These are phyloP conservation scores for Sula dactylatra DNA, from an alignment of 2,113 vertebrate species.

Conservation along the genomic window DNA sequence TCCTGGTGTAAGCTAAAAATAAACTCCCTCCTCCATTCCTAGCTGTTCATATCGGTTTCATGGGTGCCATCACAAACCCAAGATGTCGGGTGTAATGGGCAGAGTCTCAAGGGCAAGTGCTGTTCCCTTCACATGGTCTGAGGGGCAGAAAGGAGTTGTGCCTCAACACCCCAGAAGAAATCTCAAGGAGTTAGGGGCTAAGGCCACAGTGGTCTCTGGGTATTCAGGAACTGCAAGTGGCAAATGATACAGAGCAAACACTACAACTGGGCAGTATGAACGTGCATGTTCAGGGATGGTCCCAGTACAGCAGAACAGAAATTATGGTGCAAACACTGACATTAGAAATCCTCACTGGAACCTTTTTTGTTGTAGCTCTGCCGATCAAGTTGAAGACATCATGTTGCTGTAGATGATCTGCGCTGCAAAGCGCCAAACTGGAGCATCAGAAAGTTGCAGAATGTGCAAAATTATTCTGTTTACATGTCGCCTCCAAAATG, in stretches of 20 bases:
- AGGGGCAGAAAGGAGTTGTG: not conserved
- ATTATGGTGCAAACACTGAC: too few species aligned
- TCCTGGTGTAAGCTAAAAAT: conserved; percentile 37
- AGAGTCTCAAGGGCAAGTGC: not conserved
- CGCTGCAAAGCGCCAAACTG: not conserved
- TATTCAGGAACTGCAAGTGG: not conserved
- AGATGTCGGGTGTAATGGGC: not conserved
- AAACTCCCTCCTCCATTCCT: conserved; percentile 8
- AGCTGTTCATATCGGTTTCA: not conserved
- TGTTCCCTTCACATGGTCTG: not conserved
- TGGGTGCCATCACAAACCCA: not conserved
- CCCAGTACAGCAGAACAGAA: not conserved
- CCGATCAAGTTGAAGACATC: not conserved
- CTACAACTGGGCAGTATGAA: too few species aligned
- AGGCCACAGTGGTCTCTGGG: not conserved
- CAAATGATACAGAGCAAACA: not conserved
- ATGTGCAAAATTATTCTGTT: not conserved
- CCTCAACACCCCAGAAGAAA: not conserved
- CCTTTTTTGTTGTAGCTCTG: not conserved
- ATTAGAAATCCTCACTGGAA: not conserved
- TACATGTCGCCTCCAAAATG: not conserved
- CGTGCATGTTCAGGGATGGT: rapidly evolving
- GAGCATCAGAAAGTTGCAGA: not conserved
- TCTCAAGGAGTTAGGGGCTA: not conserved
- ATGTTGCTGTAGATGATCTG: not conserved